These are phyloP conservation scores for Ptychochromis oligacanthus DNA, from an alignment of 2,113 vertebrate genomes.

Conservation along the genomic window DNA sequence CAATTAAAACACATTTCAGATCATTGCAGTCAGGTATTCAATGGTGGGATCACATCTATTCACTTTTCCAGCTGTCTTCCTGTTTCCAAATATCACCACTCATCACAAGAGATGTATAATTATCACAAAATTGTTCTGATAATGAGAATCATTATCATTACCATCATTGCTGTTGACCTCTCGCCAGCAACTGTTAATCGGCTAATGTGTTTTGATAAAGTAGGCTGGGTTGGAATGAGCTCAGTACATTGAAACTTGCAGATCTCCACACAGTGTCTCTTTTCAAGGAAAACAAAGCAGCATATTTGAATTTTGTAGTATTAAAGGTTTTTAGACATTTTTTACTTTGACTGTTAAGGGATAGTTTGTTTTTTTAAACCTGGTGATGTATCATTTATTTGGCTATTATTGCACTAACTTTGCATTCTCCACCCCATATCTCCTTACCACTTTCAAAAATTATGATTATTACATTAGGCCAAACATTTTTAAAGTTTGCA, in stretches of 20 bases:
- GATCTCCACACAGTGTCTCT: not conserved
- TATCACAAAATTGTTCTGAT: not conserved
- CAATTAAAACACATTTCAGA: not conserved
- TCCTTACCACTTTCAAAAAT: not conserved
- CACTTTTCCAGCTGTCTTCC: not conserved
- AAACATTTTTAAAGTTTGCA: not conserved
- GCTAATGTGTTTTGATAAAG: conserved; percentile 21
- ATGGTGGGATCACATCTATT: not conserved
- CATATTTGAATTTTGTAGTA: not conserved
- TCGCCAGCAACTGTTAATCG: not conserved
- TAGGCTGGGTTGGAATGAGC: not conserved
- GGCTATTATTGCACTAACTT: not conserved
- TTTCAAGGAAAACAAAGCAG: not conserved
- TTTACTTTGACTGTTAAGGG: not conserved
- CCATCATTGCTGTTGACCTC: conserved; percentile 22
- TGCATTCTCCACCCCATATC: not conserved
- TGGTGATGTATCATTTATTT: not conserved
- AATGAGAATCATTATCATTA: conserved; percentile 5
- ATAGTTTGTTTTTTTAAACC: not conserved
- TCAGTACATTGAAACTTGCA: not conserved
- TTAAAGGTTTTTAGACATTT: not conserved
- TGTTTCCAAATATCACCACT: not conserved
- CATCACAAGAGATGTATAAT: conserved; percentile 15
- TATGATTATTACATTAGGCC: not conserved
- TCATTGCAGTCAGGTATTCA: not conserved